A percentile compares a stretch with the other conserved stretches of the same genome.
These are phyloP conservation scores for Lagopus muta DNA, from an alignment of 2,113 vertebrate genomes.

Conservation along the genomic window DNA sequence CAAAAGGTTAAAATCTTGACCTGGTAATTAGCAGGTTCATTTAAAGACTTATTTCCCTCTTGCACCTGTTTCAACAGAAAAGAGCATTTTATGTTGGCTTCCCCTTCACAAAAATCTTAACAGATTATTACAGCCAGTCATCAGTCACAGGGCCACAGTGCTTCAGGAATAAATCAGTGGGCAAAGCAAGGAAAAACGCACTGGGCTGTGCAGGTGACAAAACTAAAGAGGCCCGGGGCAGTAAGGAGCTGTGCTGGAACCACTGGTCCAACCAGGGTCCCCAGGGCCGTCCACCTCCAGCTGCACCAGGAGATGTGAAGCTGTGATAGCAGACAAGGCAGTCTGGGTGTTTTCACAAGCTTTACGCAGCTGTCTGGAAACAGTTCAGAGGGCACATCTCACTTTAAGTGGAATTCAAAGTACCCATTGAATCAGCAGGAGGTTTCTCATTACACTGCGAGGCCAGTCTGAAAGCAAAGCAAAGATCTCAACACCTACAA, in stretches of 20 bases:
- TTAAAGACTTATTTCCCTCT: background rate
- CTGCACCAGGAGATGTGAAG: accelerated
- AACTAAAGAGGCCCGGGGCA: background rate
- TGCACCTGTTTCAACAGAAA: background rate
- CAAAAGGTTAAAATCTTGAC: slow-evolving; percentile 3
- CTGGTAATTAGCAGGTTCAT: background rate
- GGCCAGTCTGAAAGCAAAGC: background rate
- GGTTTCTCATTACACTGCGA: background rate
- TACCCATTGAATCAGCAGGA: background rate
- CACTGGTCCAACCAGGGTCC: background rate
- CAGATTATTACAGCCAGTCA: background rate
- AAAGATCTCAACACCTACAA: background rate
- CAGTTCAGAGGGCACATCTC: background rate
- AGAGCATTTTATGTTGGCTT: background rate
- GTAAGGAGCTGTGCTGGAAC: background rate
- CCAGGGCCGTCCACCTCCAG: background rate
- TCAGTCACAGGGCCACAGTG: background rate
- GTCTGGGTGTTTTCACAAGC: background rate
- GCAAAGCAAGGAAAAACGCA: background rate
- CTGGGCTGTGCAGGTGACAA: background rate
- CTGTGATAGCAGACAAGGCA: background rate
- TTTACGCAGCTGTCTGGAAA: background rate
- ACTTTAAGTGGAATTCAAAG: background rate
- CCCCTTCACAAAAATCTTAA: background rate
- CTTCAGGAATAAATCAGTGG: background rate